Evolutionary conservation across 2,797 vertebrate genomes (phyloP).

Genomic region (Trematomus bernacchii): DNA sequence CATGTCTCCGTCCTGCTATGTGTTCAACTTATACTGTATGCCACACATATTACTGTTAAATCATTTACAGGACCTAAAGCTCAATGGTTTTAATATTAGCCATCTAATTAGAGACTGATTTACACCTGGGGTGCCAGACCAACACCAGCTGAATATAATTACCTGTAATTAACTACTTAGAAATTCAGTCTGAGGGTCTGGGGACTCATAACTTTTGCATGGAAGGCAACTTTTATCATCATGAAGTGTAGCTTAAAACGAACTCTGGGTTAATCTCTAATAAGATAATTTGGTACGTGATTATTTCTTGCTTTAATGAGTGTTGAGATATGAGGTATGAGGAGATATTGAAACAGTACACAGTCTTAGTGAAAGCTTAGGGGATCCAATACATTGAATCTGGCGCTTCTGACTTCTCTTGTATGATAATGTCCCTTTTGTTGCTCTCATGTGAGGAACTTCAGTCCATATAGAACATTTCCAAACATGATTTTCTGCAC

Average conservation of each 20-base stretch:
- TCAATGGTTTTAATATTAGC: not conserved
- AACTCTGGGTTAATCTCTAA: not conserved
- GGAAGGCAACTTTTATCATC: not conserved
- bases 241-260: not conserved
- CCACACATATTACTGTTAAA: not conserved
- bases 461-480: not conserved
- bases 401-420: not conserved
- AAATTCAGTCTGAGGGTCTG: not conserved
- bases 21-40: not conserved
- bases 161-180: not conserved
- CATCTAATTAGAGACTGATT: not conserved
- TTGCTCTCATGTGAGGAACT: not conserved
- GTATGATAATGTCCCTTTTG: not conserved
- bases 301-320: conserved; percentile 3
- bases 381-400: not conserved
- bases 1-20: not conserved
- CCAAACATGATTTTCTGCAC: not conserved
- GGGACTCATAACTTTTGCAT: too few relatives aligned
- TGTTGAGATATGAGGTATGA: not conserved
- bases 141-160: not conserved
- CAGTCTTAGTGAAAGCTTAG: not conserved
- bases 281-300: not conserved
- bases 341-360: not conserved
- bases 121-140: not conserved
- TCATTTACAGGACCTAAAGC: not conserved